phyloP scores from a whole-genome alignment of 2,797 vertebrate species.

The Helostoma temminkii region DNA sequence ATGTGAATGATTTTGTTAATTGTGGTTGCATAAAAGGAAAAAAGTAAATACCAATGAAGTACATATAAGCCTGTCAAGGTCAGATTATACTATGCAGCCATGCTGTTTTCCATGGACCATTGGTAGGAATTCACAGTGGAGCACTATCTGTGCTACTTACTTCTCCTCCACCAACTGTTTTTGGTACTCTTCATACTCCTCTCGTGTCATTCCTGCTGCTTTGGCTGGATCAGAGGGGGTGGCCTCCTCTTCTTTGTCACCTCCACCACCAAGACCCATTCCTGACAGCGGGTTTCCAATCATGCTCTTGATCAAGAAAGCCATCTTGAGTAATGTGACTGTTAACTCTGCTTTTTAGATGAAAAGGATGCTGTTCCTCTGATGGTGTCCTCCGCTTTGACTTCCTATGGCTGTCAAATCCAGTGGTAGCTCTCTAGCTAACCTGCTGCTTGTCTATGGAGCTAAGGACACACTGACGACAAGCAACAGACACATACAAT shows the following conservation, averaged over 20 bases:
- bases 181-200: constrained; percentile 98
- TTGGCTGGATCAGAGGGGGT: constrained; percentile 90
- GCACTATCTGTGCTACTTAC: constrained; percentile 86
- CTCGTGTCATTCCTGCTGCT: constrained; percentile 95
- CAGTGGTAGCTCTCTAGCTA: constrained; percentile 77
- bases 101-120: constrained; percentile 16
- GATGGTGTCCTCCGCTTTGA: constrained; percentile 54
- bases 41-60: not conserved
- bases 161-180: constrained; percentile 98
- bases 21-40: constrained; percentile 2
- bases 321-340: constrained; percentile 80
- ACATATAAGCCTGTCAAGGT: constrained; percentile 64
- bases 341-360: constrained; percentile 35
- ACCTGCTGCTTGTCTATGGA: constrained; percentile 81
- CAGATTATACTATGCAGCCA: constrained; percentile 56
- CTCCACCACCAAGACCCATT: constrained; percentile 92
- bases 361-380: constrained; percentile 45
- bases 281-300: constrained; percentile 95
- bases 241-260: constrained; percentile 92
- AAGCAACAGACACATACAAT: constrained; percentile 81
- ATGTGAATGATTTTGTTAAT: not conserved
- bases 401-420: constrained; percentile 71
- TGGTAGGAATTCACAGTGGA: constrained; percentile 40
- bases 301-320: constrained; percentile 96
- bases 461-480: constrained; percentile 87